phyloP scores from a whole-genome alignment of 2,113 vertebrate genomes.

The Pluvianellus socialis region DNA sequence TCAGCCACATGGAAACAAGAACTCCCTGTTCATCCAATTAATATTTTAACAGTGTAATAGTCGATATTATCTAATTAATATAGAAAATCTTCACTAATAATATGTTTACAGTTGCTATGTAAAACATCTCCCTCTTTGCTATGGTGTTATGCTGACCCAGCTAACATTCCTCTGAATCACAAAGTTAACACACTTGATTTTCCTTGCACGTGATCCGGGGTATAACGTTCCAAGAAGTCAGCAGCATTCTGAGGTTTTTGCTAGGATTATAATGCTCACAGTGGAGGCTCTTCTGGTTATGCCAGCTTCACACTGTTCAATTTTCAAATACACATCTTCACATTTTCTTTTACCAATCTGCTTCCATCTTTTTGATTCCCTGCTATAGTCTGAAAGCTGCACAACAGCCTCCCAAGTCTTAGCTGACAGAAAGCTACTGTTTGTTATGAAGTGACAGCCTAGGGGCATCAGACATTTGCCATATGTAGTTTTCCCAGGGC shows the following conservation, averaged over 20 bases:
- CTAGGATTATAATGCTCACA: not conserved
- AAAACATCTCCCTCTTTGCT: not conserved
- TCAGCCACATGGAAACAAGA: not conserved
- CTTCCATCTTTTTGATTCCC: not conserved
- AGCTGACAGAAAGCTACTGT: not conserved
- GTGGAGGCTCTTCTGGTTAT: not conserved
- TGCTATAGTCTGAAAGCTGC: not conserved
- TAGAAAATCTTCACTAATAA: not conserved
- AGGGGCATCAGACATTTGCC: not conserved
- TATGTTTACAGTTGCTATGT: not conserved
- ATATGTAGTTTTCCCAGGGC: not conserved
- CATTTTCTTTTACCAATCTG: not conserved
- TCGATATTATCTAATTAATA: not conserved
- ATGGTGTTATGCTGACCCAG: not conserved
- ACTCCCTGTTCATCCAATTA: not conserved
- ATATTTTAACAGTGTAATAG: not conserved
- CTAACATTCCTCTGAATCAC: not conserved
- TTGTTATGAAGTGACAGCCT: not conserved
- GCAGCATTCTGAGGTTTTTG: not conserved
- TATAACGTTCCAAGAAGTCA: not conserved
- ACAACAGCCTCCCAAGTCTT: not conserved
- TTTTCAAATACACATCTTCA: not conserved
- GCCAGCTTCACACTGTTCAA: not conserved
- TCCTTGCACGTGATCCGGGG: accelerated
- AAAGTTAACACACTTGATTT: not conserved